phyloP scores from a whole-genome alignment of 30 jellyfish, hydroid and myxozoan genomes.

The Phacellophora camtschatica region DNA sequence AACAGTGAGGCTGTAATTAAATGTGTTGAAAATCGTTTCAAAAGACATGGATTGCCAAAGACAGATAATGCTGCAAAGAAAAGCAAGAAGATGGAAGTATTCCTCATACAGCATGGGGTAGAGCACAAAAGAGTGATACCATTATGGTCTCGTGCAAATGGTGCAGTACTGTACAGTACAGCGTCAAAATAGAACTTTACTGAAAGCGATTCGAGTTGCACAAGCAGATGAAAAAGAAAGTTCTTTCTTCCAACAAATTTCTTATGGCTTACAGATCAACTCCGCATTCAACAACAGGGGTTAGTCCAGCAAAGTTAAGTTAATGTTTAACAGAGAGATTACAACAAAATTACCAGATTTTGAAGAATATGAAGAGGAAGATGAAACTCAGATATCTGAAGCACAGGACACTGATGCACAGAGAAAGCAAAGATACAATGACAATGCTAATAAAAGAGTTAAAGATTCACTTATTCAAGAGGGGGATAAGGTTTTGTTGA shows the following conservation, averaged over 20 bases:
- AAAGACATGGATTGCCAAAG: not conserved
- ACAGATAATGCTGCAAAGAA: not conserved
- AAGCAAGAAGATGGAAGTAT: not conserved
- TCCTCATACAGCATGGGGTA: not conserved
- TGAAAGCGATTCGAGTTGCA: too few species aligned
- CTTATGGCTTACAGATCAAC: not conserved
- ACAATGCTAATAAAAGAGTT: too few species aligned
- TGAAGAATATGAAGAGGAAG: not conserved
- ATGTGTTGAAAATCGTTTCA: not conserved
- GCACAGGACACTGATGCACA: too few species aligned
- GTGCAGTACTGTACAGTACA: not conserved
- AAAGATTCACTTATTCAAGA: too few species aligned
- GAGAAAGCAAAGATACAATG: too few species aligned
- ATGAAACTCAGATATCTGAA: not conserved
- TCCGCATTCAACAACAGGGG: constrained; percentile 11
- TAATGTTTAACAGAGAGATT: not conserved
- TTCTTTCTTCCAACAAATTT: too few species aligned
- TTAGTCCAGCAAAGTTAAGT: not conserved
- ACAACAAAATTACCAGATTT: constrained; percentile 1
- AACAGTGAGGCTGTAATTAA: not conserved
- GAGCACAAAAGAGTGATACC: constrained; percentile 1
- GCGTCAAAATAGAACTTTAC: not conserved
- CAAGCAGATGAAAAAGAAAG: too few species aligned
- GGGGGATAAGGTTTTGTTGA: too few species aligned
- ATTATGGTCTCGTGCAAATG: not conserved